A percentile compares a stretch with the other conserved stretches of the same genome.
These are phyloP conservation scores for Anarsia innoxiella DNA, from an alignment of 2,888 invertebrate genomes.

Conservation along the genomic window DNA sequence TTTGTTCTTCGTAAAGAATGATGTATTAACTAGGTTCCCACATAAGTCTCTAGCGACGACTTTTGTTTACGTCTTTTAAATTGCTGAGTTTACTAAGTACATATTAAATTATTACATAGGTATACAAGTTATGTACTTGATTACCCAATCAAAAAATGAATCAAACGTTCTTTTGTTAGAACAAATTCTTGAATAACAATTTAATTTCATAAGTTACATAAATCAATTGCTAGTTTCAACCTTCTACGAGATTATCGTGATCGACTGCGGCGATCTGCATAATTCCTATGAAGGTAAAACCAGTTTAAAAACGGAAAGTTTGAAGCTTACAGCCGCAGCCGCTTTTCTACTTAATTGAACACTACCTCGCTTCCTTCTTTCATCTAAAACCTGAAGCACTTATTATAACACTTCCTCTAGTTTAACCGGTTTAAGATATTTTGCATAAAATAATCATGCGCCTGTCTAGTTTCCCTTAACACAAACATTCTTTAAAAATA, in stretches of 20 bases:
- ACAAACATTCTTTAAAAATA: conserved; percentile 38
- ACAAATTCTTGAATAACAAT: no score
- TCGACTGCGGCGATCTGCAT: conserved; percentile 9
- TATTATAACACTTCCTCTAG: conserved; percentile 17
- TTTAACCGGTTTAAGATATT: conserved; percentile 22
- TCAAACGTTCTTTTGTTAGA: no score
- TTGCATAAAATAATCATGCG: conserved; percentile 27
- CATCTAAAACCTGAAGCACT: conserved; percentile 18
- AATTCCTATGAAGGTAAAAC: conserved; percentile 5
- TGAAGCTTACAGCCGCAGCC: conserved; percentile 5
- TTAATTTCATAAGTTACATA: not conserved
- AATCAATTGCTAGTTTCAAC: no score
- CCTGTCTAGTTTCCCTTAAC: conserved; percentile 28
- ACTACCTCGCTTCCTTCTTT: conserved; percentile 19
- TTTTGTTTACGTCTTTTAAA: no score
- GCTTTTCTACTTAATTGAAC: conserved; percentile 19
- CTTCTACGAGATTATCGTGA: conserved; percentile 9
- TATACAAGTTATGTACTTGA: no score
- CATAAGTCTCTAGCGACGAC: no score
- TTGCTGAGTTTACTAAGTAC: no score
- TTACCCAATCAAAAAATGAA: no score
- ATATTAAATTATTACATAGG: no score
- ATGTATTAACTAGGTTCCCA: conserved; percentile 3
- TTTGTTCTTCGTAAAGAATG: conserved; percentile 2
- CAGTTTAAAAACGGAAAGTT: conserved; percentile 11